These are phyloP conservation scores for Drosophila bocqueti DNA, from an alignment of 1,140 invertebrate species.

Conservation along the genomic window DNA sequence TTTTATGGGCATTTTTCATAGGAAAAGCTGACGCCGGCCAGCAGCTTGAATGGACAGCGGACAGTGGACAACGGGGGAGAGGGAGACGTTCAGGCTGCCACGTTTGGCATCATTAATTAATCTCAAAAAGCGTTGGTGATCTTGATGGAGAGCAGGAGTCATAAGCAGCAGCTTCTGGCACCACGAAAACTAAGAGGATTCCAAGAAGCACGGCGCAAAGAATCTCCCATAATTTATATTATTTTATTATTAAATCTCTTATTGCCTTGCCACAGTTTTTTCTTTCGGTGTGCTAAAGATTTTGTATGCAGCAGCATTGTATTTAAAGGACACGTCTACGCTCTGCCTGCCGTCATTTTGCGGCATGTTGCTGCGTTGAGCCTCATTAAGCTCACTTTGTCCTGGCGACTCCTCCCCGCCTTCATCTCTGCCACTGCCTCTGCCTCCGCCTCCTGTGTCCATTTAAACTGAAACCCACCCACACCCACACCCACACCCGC, in stretches of 20 bases:
- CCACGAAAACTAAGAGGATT: background rate
- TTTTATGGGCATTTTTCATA: constrained; percentile 65
- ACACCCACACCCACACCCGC: background rate
- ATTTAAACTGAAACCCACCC: constrained; percentile 32
- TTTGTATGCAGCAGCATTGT: constrained; percentile 22
- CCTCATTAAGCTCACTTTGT: constrained; percentile 76
- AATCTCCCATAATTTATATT: background rate
- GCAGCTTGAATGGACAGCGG: constrained; percentile 34
- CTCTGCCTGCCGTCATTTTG: constrained; percentile 21
- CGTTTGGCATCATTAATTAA: constrained; percentile 61
- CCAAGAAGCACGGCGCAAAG: background rate
- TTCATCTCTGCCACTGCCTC: background rate
- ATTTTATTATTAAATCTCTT: background rate
- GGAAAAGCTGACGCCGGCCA: constrained; percentile 4
- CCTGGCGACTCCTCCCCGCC: constrained; percentile 5
- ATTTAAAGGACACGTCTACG: constrained; percentile 15
- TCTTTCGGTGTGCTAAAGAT: background rate
- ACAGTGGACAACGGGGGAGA: background rate
- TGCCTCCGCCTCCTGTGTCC: constrained; percentile 15
- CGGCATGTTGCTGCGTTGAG: constrained; percentile 66
- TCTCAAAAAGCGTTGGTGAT: constrained; percentile 45
- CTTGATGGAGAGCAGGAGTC: constrained; percentile 27
- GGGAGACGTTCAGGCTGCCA: background rate
- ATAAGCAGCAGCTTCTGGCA: background rate
- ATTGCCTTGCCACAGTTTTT: background rate